A percentile compares a stretch with the other conserved stretches of the same genome.
These are phyloP conservation scores for Thunnus thynnus DNA, from an alignment of 2,113 vertebrate species.

Conservation along the genomic window DNA sequence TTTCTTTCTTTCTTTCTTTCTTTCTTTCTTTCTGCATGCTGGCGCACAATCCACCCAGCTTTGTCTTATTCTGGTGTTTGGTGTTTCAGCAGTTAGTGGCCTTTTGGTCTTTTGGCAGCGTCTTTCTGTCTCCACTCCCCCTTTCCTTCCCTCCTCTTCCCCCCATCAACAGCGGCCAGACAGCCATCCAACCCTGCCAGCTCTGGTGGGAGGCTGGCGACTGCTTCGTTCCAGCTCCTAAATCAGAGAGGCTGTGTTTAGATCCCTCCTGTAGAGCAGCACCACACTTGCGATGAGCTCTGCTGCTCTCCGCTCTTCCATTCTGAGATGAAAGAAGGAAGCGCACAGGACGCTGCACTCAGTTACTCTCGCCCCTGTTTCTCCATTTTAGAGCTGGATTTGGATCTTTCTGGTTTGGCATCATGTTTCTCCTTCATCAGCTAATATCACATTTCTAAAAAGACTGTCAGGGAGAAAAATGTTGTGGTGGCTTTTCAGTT, in stretches of 20 bases:
- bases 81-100: slow-evolving; percentile 65
- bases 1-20: neutral
- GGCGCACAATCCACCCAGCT: slow-evolving; percentile 36
- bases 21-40: slow-evolving; percentile 4
- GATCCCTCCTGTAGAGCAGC: slow-evolving; percentile 56
- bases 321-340: slow-evolving; percentile 43
- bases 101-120: slow-evolving; percentile 68
- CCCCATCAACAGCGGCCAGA: slow-evolving; percentile 53
- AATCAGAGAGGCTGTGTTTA: slow-evolving; percentile 73
- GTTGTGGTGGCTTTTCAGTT: slow-evolving; percentile 12
- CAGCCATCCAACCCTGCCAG: slow-evolving; percentile 64
- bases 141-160: neutral
- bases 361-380: slow-evolving; percentile 27
- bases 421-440: slow-evolving; percentile 2
- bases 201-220: slow-evolving; percentile 67
- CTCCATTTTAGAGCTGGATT: slow-evolving; percentile 25
- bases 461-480: neutral
- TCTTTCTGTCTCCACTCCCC: slow-evolving; percentile 25
- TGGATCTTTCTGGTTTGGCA: slow-evolving; percentile 22
- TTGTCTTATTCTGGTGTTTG: slow-evolving; percentile 54
- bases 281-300: slow-evolving; percentile 52
- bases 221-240: slow-evolving; percentile 70
- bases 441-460: slow-evolving; percentile 13
- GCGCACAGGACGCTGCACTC: slow-evolving; percentile 31
- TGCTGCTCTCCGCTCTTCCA: slow-evolving; percentile 30